Conservation (phyloP, 1,140 invertebrate genomes). For the Sitobion miscanthi region DNA sequence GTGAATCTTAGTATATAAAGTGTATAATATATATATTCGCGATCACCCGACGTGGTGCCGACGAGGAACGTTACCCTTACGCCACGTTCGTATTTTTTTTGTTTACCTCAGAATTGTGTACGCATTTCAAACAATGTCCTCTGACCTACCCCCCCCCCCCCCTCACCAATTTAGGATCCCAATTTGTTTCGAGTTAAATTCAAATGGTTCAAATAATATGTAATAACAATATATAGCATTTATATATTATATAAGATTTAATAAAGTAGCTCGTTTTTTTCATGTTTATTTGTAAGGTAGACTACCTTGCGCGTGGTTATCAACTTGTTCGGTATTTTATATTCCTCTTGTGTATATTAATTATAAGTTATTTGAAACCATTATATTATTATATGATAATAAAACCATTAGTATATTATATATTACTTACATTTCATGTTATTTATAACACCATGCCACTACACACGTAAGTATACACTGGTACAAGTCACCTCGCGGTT, state of each 20-base stretch:
- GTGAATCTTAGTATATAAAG: background rate
- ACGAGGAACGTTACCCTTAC: too few species aligned
- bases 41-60: too few species aligned
- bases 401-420: background rate
- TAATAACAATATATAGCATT: background rate
- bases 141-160: background rate
- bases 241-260: background rate
- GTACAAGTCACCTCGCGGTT: background rate
- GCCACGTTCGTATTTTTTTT: background rate
- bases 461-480: background rate
- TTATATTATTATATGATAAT: slow-evolving; percentile 4
- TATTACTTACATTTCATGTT: background rate
- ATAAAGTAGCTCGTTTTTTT: background rate
- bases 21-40: background rate
- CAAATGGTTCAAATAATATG: background rate
- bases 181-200: background rate
- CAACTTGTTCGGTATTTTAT: background rate
- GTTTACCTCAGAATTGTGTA: background rate
- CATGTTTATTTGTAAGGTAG: background rate
- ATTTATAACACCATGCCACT: background rate
- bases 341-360: background rate
- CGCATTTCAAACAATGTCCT: background rate
- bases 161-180: background rate
- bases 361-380: slow-evolving; percentile 12
- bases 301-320: background rate